These are phyloP conservation scores for Charina bottae DNA, from an alignment of 2,113 vertebrate genomes.

Conservation along the genomic window DNA sequence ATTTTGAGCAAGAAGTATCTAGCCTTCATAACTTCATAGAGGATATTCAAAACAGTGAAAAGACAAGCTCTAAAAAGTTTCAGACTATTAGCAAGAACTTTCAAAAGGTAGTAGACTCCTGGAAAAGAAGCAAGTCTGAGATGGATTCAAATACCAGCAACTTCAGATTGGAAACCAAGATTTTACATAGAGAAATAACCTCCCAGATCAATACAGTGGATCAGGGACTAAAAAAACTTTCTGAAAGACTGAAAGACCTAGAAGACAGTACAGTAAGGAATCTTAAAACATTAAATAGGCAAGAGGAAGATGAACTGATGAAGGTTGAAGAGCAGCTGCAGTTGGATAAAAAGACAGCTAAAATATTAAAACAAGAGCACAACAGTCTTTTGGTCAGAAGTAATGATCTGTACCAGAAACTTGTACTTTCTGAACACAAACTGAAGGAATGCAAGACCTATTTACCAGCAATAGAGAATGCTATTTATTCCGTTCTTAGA, in stretches of 20 bases:
- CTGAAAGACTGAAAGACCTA: conserved; percentile 83
- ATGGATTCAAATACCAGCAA: conserved; percentile 73
- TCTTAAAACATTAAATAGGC: conserved; percentile 81
- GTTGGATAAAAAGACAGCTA: conserved; percentile 76
- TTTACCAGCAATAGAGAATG: conserved; percentile 84
- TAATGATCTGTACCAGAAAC: conserved; percentile 72
- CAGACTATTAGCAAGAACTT: conserved; percentile 80
- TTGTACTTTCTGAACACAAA: conserved; percentile 77
- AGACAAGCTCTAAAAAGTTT: conserved; percentile 74
- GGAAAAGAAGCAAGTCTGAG: conserved; percentile 78
- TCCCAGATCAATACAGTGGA: conserved; percentile 85
- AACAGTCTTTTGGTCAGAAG: conserved; percentile 69
- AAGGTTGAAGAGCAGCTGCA: conserved; percentile 76
- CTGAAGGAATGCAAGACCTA: conserved; percentile 80
- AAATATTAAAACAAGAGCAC: conserved; percentile 78
- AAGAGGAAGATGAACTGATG: conserved; percentile 86
- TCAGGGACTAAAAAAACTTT: conserved; percentile 76
- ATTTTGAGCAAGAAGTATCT: conserved; percentile 82
- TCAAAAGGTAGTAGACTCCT: conserved; percentile 81
- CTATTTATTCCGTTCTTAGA: conserved; percentile 83
- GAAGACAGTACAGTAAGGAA: conserved; percentile 90
- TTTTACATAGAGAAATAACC: conserved; percentile 78
- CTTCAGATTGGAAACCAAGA: conserved; percentile 81
- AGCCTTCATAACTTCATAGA: conserved; percentile 74
- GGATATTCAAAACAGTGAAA: conserved; percentile 77